Conservation (phyloP, 2,797 vertebrate species). For the Halcyon leucocephala region DNA sequence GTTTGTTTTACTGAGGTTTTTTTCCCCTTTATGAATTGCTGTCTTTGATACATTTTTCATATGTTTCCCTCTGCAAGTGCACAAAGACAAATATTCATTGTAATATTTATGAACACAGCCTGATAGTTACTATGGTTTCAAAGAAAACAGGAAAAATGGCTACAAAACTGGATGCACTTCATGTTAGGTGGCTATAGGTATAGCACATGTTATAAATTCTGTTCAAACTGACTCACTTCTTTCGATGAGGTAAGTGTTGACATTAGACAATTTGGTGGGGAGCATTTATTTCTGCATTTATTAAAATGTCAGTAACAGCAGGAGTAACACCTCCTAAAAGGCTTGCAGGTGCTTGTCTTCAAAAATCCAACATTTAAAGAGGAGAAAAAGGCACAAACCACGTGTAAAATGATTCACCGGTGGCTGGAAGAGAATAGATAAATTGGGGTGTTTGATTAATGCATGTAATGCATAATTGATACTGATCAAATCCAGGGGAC, state of each 20-base stretch:
- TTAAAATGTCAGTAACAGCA: slow-evolving; percentile 74
- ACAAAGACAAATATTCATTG: slow-evolving; percentile 46
- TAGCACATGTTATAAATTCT: slow-evolving; percentile 27
- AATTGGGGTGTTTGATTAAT: not conserved
- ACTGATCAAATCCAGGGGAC: not conserved
- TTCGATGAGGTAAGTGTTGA: slow-evolving; percentile 73
- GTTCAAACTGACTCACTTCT: slow-evolving; percentile 61
- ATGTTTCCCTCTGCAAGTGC: not conserved
- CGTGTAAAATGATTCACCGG: not conserved
- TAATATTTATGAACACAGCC: slow-evolving; percentile 36
- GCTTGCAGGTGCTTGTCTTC: slow-evolving; percentile 68
- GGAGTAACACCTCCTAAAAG: slow-evolving; percentile 69
- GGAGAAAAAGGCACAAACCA: slow-evolving; percentile 29
- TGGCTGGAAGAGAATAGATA: slow-evolving; percentile 25
- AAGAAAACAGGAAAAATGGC: slow-evolving; percentile 20
- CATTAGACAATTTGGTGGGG: slow-evolving; percentile 70
- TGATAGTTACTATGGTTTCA: slow-evolving; percentile 44
- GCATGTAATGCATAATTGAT: not conserved
- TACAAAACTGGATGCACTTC: slow-evolving; percentile 14
- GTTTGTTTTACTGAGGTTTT: fast-evolving
- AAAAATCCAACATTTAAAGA: slow-evolving; percentile 27
- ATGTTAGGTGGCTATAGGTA: not conserved
- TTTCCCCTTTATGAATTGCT: not conserved
- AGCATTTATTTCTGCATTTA: slow-evolving; percentile 74
- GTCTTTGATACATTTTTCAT: slow-evolving; percentile 53